Evolutionary conservation across 2,113 vertebrate species (phyloP).

Genomic region (Polyodon spathula): DNA sequence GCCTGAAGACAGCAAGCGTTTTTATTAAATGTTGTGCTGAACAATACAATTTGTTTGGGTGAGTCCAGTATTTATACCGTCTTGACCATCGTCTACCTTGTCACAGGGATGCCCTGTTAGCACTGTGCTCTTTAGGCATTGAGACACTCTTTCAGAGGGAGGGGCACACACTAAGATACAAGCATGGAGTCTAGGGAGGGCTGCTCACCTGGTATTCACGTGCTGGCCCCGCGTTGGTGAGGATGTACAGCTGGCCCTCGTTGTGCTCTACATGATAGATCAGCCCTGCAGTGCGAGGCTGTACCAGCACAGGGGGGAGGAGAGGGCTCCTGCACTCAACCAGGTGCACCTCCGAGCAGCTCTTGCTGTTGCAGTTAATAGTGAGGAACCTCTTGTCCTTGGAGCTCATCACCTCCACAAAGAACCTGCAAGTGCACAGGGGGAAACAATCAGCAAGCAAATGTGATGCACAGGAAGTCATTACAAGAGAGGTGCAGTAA

Average conservation of each 20-base stretch:
- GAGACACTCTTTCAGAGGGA: too few relatives aligned
- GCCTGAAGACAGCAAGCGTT: too few relatives aligned
- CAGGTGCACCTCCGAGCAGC: slow-evolving; percentile 79
- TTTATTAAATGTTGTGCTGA: too few relatives aligned
- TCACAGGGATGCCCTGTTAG: too few relatives aligned
- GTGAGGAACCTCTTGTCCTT: slow-evolving; percentile 73
- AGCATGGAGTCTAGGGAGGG: not conserved
- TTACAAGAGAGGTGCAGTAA: too few relatives aligned
- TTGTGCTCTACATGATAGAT: slow-evolving; percentile 85
- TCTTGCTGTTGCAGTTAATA: slow-evolving; percentile 86
- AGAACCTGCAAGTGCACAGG: slow-evolving; percentile 56
- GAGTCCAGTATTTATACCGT: too few relatives aligned
- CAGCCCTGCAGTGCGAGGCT: slow-evolving; percentile 62
- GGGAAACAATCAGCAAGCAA: not conserved
- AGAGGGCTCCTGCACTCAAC: slow-evolving; percentile 54
- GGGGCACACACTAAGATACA: not conserved
- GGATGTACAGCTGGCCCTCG: slow-evolving; percentile 65
- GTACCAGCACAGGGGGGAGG: slow-evolving; percentile 63
- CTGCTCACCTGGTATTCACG: slow-evolving; percentile 68
- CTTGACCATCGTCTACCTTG: too few relatives aligned
- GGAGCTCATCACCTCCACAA: slow-evolving; percentile 79
- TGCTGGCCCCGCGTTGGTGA: slow-evolving; percentile 72
- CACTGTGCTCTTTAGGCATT: too few relatives aligned
- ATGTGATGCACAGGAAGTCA: not conserved
- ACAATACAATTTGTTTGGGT: too few relatives aligned